Evolutionary conservation across 2,797 vertebrate genomes (phyloP).

Genomic region (Mionectes olivaceus): DNA sequence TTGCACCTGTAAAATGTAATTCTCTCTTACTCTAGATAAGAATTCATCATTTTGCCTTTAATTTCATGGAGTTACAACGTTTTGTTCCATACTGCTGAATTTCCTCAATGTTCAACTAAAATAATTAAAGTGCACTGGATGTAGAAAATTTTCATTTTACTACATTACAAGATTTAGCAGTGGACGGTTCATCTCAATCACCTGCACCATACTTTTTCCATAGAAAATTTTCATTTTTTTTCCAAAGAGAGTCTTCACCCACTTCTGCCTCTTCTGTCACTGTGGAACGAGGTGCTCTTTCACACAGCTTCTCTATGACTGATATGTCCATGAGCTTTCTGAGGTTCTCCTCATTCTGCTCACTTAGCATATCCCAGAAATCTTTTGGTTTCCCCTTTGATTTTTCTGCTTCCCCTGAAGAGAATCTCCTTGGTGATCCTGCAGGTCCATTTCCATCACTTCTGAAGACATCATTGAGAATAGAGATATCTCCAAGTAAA

Average conservation of each 20-base stretch:
- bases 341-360: conserved; percentile 89
- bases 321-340: conserved; percentile 87
- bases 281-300: conserved; percentile 59
- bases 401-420: conserved; percentile 61
- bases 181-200: conserved; percentile 29
- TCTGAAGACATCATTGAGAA: conserved; percentile 89
- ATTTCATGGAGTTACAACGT: background rate
- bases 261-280: conserved; percentile 53
- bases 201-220: conserved; percentile 84
- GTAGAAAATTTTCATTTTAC: background rate
- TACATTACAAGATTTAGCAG: background rate
- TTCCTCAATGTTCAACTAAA: background rate
- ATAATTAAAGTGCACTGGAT: background rate
- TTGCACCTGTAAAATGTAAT: background rate
- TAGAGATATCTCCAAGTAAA: conserved; percentile 92
- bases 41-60: background rate
- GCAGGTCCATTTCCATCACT: conserved; percentile 67
- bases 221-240: conserved; percentile 92
- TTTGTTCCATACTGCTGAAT: background rate
- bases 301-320: conserved; percentile 88
- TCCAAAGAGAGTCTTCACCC: conserved; percentile 85
- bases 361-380: conserved; percentile 95
- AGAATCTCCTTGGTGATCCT: conserved; percentile 13
- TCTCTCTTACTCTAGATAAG: background rate
- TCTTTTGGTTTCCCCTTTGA: conserved; percentile 84